Base-by-base conservation (phyloP, 2,113 vertebrate genomes). In the Bos javanicus region DNA sequence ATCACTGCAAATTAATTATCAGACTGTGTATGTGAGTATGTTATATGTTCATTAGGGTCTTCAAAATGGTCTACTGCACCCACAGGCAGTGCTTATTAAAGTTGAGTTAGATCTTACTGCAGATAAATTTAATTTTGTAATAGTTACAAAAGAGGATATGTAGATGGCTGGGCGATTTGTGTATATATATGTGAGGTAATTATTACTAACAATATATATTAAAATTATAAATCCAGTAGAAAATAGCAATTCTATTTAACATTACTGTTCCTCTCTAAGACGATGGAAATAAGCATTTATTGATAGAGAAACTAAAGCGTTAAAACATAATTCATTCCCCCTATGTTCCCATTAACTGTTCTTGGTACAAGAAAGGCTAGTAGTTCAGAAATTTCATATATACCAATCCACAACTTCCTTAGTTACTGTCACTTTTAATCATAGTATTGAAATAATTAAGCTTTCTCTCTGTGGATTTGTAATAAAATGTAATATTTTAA, bases 401-500 rank as follows among this genome's bases (percentile, higher is more conserved):
- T 17, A 83, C 74, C 33, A 97, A 95, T 86, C 30, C 89, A 94
- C 52, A 95, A 81, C 30, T 96, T 74, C 81, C 89, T 86, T 89
- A 11, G 26, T 84, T 74, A 89, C 10, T 93, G 43, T 94, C 93
- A 96, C 28, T 97, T 95, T 95, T 93, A 97, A 94, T 95, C 84
- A 92, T 85, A 87, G n/a, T 84, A 80, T 90, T 90, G n/a, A 80
- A 84, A n/a, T 94, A 91, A 97, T 81, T 96, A 91, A 84, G 78
- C 28, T 36, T 93, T 95, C 64, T 84, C 36, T 95, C 13, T 85
- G 50, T 67, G 88, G 59, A 82, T 93, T 94, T 95, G 28, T 93
- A 85, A 85, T 92, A 87, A 97, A 97, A 87, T 90, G 7, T 80
- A 87, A 50, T 94, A 57, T 95, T 94, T 97, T 89, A 81, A 97